phyloP scores from a whole-genome alignment of 2,797 vertebrate species.

The Poeciliopsis gracilis region DNA sequence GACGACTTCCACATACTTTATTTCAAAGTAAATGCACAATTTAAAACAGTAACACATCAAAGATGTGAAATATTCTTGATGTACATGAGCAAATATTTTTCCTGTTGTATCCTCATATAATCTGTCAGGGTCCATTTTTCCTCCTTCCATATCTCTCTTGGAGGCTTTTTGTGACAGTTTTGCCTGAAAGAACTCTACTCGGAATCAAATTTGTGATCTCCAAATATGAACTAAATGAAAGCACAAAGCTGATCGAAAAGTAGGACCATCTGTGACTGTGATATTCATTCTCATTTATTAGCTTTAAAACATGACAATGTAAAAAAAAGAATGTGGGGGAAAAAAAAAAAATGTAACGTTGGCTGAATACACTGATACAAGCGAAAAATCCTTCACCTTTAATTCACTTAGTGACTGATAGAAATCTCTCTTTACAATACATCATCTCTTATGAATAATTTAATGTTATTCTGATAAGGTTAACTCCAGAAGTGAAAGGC shows the following conservation, averaged over 20 bases:
- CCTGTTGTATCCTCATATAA: conserved; percentile 15
- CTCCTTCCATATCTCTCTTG: conserved; percentile 3
- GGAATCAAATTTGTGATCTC: conserved; percentile 49
- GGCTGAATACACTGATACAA: conserved; percentile 16
- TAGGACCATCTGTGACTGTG: conserved; percentile 25
- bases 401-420: conserved; percentile 53
- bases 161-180: conserved; percentile 28
- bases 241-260: conserved; percentile 57
- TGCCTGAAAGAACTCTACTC: conserved; percentile 31
- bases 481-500: conserved; percentile 26
- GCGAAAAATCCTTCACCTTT: conserved; percentile 32
- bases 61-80: not conserved
- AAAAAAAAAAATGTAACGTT: not conserved
- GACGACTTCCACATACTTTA: not conserved
- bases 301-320: conserved; percentile 45
- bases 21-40: not conserved
- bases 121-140: conserved; percentile 9
- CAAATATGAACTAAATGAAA: conserved; percentile 57
- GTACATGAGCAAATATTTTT: not conserved
- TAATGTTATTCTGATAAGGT: conserved; percentile 38
- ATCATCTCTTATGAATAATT: conserved; percentile 46
- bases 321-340: not conserved
- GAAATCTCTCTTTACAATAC: conserved; percentile 27
- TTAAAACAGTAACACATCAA: not conserved
- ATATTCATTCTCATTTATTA: conserved; percentile 59